Percentiles rank a stretch among this genome's conserved stretches.
These are phyloP conservation scores for Nipponacmea schrenckii DNA, from an alignment of 2,888 invertebrate genomes.

Conservation along the genomic window DNA sequence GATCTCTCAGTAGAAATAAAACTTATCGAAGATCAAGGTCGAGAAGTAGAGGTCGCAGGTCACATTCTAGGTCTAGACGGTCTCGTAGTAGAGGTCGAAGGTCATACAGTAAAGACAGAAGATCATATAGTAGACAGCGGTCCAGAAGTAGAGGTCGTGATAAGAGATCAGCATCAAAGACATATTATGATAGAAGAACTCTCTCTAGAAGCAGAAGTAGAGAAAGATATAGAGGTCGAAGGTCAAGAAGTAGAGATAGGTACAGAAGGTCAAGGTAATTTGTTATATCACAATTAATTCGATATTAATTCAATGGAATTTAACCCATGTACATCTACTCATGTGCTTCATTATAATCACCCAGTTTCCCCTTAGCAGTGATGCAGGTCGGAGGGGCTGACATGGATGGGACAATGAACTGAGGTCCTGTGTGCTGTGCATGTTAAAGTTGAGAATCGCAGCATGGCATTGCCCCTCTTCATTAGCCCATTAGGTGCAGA, in stretches of 20 bases:
- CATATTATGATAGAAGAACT: conserved; percentile 8
- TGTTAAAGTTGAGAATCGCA: no score
- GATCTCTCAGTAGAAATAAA: conserved; percentile 18
- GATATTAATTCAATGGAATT: not conserved
- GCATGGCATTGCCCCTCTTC: no score
- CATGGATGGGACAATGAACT: no score
- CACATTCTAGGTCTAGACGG: conserved; percentile 15
- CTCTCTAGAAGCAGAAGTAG: conserved; percentile 21
- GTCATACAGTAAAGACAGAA: conserved; percentile 20
- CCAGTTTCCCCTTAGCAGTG: no score
- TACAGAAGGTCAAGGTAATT: conserved; percentile 21
- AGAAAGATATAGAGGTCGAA: conserved; percentile 23
- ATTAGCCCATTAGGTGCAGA: no score
- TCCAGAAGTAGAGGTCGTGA: conserved; percentile 27
- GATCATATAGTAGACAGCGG: conserved; percentile 11
- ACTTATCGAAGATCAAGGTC: conserved; percentile 9
- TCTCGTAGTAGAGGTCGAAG: conserved; percentile 22
- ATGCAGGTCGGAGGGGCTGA: no score
- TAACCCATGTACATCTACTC: no score
- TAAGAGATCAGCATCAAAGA: conserved; percentile 31
- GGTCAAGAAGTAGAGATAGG: conserved; percentile 35
- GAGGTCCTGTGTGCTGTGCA: no score
- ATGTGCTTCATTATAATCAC: no score
- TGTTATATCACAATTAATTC: not conserved
- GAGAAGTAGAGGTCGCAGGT: conserved; percentile 7